Percentiles rank a stretch among this genome's conserved stretches.
phyloP scores from a whole-genome alignment of 2,797 vertebrate genomes.

The Linurgus olivaceus region DNA sequence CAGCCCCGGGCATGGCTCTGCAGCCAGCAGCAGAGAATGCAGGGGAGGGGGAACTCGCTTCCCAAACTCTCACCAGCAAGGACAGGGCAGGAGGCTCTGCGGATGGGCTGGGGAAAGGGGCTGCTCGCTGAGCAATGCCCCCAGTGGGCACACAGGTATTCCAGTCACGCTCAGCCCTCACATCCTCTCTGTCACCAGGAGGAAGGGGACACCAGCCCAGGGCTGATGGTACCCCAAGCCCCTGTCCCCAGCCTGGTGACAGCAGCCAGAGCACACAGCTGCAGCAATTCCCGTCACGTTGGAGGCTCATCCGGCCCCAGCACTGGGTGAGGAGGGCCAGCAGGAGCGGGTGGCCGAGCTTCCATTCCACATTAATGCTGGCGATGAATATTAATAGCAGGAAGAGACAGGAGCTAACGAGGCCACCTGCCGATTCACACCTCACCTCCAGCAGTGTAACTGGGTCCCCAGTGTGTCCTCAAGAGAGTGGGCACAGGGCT shows the following conservation, averaged over 20 bases:
- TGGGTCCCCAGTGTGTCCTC: not conserved
- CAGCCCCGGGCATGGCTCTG: not conserved
- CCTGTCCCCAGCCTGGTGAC: not conserved
- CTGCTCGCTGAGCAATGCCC: not conserved
- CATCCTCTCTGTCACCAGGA: not conserved
- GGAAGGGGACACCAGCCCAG: not conserved
- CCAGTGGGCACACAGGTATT: not conserved
- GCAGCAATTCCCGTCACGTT: conserved; percentile 30
- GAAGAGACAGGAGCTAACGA: conserved; percentile 51
- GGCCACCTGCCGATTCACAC: conserved; percentile 50
- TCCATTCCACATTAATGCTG: conserved; percentile 39
- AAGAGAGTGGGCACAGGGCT: not conserved
- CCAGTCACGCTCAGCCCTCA: rapidly evolving
- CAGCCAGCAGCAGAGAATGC: not conserved
- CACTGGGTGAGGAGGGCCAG: conserved; percentile 44
- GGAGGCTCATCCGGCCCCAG: not conserved
- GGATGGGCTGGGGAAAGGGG: not conserved
- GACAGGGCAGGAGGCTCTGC: not conserved
- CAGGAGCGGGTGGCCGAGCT: not conserved
- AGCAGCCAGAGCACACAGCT: rapidly evolving
- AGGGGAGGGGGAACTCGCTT: not conserved
- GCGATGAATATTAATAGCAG: conserved; percentile 62
- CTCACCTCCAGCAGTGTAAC: conserved; percentile 15
- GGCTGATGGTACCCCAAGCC: rapidly evolving
- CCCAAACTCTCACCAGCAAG: not conserved